These are phyloP conservation scores for Dryococelus australis DNA, from an alignment of 2,888 invertebrate genomes.

Conservation along the genomic window DNA sequence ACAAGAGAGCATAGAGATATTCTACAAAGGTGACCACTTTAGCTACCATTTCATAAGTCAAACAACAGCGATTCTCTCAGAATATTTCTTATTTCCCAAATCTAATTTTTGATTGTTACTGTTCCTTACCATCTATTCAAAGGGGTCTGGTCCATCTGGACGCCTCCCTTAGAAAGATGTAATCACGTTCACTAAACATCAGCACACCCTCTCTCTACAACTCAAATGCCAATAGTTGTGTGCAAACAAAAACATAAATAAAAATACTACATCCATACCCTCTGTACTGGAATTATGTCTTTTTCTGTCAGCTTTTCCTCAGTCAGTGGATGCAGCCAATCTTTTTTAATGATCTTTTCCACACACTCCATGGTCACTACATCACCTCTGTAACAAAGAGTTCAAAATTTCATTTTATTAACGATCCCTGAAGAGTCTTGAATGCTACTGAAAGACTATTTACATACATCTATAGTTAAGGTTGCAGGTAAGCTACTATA, in stretches of 20 bases:
- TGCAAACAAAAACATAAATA: not conserved
- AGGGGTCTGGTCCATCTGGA: no score
- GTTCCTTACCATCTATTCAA: no score
- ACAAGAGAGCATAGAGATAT: no score
- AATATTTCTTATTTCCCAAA: no score
- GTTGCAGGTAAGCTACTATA: no score
- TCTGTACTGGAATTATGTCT: slow-evolving; percentile 91
- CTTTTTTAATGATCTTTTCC: slow-evolving; percentile 94
- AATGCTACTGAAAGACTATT: no score
- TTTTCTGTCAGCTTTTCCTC: slow-evolving; percentile 82
- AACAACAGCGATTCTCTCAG: no score
- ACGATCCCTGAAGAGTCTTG: no score
- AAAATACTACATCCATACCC: slow-evolving; percentile 63
- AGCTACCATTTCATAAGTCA: no score
- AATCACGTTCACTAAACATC: not conserved
- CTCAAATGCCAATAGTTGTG: not conserved
- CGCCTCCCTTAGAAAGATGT: not conserved
- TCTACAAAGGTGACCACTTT: no score
- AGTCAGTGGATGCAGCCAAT: slow-evolving; percentile 95
- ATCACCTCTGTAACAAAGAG: slow-evolving; percentile 76
- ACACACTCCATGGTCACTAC: slow-evolving; percentile 97
- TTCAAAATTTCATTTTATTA: not conserved
- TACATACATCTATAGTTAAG: no score
- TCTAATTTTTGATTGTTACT: no score
- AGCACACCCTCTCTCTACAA: not conserved